A percentile compares a stretch with the other conserved stretches of the same genome.
Evolutionary conservation across 2,113 vertebrate species (phyloP).

Genomic region (Hirundichthys speculiger): DNA sequence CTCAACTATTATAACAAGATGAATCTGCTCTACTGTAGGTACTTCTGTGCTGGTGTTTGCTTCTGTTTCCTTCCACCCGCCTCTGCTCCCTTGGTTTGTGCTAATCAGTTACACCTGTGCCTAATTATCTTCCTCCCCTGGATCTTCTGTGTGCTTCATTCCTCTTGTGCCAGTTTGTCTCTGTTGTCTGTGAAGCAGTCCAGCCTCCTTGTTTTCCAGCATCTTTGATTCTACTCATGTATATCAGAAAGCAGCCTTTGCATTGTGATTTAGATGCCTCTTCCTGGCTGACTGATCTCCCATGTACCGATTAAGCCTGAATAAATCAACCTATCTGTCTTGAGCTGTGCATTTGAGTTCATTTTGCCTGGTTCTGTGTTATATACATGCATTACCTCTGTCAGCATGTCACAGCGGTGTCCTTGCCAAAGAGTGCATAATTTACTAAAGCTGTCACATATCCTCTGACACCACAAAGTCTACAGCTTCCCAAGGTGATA

Average conservation of each 20-base stretch:
- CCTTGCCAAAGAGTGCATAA: neutral
- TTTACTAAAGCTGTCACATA: conserved; percentile 24
- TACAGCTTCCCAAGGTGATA: conserved; percentile 3
- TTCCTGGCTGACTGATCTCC: neutral
- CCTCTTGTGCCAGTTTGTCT: neutral
- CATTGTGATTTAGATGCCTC: neutral
- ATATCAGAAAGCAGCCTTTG: neutral
- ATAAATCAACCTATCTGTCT: neutral
- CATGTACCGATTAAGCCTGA: neutral
- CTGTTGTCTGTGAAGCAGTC: neutral
- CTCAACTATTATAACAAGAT: neutral
- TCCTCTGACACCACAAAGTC: neutral
- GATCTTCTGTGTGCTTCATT: neutral
- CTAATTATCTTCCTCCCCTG: neutral
- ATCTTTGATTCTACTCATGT: neutral
- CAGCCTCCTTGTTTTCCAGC: neutral
- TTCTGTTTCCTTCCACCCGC: neutral
- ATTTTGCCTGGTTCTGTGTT: neutral
- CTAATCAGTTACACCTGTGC: neutral
- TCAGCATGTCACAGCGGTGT: neutral
- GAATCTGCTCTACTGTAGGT: neutral
- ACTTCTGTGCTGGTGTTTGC: neutral
- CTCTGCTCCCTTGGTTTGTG: neutral
- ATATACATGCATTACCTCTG: conserved; percentile 4
- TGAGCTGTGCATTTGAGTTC: neutral